phyloP scores from a whole-genome alignment of 2,797 vertebrate species.

The Bucorvus abyssinicus region DNA sequence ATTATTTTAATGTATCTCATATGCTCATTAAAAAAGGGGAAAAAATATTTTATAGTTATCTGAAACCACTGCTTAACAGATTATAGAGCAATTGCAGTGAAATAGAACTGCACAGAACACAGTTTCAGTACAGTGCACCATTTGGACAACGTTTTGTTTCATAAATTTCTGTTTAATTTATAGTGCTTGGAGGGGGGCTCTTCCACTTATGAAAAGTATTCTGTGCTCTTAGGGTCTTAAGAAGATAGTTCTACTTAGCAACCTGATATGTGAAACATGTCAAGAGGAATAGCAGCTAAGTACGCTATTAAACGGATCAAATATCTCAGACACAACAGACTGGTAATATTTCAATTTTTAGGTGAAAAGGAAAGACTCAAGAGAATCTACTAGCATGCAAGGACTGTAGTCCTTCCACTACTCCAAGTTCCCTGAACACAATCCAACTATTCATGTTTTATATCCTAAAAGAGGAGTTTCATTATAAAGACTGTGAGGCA shows the following conservation, averaged over 20 bases:
- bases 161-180: not conserved
- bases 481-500: not conserved
- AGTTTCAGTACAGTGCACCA: not conserved
- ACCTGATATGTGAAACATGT: not conserved
- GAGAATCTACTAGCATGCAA: not conserved
- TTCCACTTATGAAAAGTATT: not conserved
- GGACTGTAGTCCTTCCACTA: not conserved
- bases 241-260: not conserved
- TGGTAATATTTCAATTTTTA: not conserved
- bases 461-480: not conserved
- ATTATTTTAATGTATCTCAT: not conserved
- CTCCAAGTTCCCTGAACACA: not conserved
- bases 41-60: not conserved
- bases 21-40: not conserved
- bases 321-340: not conserved
- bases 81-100: not conserved
- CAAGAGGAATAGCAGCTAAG: no score
- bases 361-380: not conserved
- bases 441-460: not conserved
- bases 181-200: not conserved
- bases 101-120: not conserved
- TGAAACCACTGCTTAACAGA: not conserved
- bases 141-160: not conserved
- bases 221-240: not conserved
- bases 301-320: not conserved